These are phyloP conservation scores for Cebus imitator DNA, from an alignment of 2,113 vertebrate species.

Conservation along the genomic window DNA sequence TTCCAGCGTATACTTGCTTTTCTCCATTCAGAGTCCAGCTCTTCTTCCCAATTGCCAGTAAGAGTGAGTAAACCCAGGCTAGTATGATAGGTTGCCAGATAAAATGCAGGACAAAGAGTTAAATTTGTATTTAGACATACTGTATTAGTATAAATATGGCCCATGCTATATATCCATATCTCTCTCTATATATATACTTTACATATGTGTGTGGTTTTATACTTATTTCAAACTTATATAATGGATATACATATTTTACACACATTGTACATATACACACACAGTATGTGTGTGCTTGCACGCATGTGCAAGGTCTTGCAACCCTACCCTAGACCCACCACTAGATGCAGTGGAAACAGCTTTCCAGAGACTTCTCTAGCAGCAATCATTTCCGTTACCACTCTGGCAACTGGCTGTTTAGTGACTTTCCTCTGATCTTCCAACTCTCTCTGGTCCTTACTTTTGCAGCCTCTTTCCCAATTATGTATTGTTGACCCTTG, in stretches of 20 bases:
- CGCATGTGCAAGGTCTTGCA: not conserved
- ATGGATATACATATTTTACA: not conserved
- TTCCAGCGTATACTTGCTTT: not conserved
- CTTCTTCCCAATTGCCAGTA: not conserved
- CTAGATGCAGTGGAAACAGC: not conserved
- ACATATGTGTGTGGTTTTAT: not conserved
- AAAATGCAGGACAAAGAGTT: not conserved
- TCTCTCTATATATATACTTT: not conserved
- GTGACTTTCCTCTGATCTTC: not conserved
- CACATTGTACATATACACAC: not conserved
- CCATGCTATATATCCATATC: not conserved
- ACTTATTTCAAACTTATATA: not conserved
- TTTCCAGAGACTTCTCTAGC: not conserved
- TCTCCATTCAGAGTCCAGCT: not conserved
- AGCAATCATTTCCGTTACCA: not conserved
- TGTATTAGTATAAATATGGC: not conserved
- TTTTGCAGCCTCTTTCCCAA: not conserved
- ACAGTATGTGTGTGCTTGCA: not conserved
- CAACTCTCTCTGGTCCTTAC: not conserved
- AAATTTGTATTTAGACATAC: not conserved
- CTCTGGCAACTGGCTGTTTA: not conserved
- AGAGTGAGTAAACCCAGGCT: not conserved
- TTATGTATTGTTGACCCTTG: not conserved
- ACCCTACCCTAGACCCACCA: not conserved
- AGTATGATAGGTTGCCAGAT: not conserved